Evolutionary conservation across 2,888 invertebrate species (phyloP), one percentile per base, ranked within the genome.

Genomic region (Agrotis puta): DNA sequence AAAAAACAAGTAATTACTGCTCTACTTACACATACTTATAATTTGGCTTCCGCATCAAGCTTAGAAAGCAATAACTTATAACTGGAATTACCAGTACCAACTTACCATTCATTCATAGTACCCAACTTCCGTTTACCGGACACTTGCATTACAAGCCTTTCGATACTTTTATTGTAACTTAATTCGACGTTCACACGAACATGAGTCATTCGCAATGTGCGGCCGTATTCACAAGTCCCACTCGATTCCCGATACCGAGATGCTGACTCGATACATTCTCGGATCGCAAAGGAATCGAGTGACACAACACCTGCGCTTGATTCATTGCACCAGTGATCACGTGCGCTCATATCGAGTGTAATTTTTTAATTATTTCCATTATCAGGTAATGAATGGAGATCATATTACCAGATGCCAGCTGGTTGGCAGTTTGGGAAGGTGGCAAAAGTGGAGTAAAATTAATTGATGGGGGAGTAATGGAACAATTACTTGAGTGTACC

Each of bases 201-300:
- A 78, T 93, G 92, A 93, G 80, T 94, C 93, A 94, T 77, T 50
- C 78, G 62, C 73, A 77, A 82, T 85, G 85, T 86, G 88, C 85
- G 86, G 87, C 78, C 86, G 61, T 88, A 92, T 92, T 92, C 75
- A 72, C 72, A 56, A 56, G 33, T 56, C 33, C 33, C 48, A 65
- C 76, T 82, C 86, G 82, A 77, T 94, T 94, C 94, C 87, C 88
- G 89, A 89, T 92, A 94, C 85, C 77, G 71, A 76, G 70, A 64
- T 80, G 95, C 94, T 94, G 94, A 94, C 87, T 85, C 79, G 75
- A 84, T 83, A 87, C 92, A 94, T 95, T 94, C 94, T 88, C 88
- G 76, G 72, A 76, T 81, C 82, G 83, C 66, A 74, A 83, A 64
- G 85, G 92, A 86, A 81, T 94, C 93, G 86, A 81, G 86, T 94